phyloP scores from a whole-genome alignment of 1,140 invertebrate species.

The Megathymus violae region DNA sequence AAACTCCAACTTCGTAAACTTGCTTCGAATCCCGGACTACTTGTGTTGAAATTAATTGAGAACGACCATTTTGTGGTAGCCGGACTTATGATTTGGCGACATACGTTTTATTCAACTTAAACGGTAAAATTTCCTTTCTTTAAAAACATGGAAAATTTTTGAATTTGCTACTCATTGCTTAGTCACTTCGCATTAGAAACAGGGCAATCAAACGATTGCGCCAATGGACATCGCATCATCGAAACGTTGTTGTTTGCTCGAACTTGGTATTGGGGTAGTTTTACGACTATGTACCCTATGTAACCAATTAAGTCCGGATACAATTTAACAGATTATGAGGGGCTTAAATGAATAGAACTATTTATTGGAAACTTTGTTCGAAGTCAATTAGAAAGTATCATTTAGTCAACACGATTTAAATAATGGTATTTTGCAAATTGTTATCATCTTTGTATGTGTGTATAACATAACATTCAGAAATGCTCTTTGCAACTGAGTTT shows the following conservation, averaged over 20 bases:
- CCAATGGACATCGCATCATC: not conserved
- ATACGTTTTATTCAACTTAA: constrained; percentile 18
- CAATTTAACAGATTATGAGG: constrained; percentile 13
- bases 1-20: constrained; percentile 37
- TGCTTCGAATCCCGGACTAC: constrained; percentile 34
- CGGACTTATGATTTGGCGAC: constrained; percentile 4
- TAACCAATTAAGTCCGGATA: constrained; percentile 18
- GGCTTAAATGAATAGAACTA: constrained; percentile 3
- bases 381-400: not conserved
- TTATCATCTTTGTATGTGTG: too few species aligned
- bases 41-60: constrained; percentile 47
- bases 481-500: too few species aligned
- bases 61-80: constrained; percentile 29
- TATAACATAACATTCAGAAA: too few species aligned
- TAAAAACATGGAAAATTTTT: not conserved
- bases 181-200: not conserved
- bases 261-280: constrained; percentile 13
- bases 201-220: not conserved
- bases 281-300: constrained; percentile 14
- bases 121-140: constrained; percentile 10
- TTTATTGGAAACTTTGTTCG: not conserved
- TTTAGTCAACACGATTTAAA: not conserved
- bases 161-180: not conserved
- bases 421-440: too few species aligned
- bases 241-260: not conserved